These are phyloP conservation scores for Hirtodrosophila duncani DNA, from an alignment of 2,888 invertebrate species.

Conservation along the genomic window DNA sequence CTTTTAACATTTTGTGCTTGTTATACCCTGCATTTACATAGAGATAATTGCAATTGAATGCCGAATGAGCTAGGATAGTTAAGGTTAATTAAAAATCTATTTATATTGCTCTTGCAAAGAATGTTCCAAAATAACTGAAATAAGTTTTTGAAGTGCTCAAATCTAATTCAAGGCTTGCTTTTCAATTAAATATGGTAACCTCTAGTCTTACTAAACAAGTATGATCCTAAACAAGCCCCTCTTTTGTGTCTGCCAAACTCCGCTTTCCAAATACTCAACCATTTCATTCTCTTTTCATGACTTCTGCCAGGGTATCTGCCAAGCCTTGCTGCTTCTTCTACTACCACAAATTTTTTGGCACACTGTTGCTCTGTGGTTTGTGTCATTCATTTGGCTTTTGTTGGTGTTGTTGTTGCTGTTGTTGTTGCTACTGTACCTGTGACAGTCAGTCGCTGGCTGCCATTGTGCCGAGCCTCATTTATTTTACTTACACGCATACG, in stretches of 20 bases:
- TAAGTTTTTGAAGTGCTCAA: too few relatives aligned
- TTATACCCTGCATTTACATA: slow-evolving; percentile 1
- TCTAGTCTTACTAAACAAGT: too few relatives aligned
- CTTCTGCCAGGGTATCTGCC: slow-evolving; percentile 27
- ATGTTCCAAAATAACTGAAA: too few relatives aligned
- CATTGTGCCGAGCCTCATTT: slow-evolving; percentile 68
- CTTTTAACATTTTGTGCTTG: slow-evolving; percentile 20
- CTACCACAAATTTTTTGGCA: slow-evolving; percentile 18
- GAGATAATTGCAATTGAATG: too few relatives aligned
- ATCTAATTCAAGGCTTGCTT: too few relatives aligned
- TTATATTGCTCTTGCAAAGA: too few relatives aligned
- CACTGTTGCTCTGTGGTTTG: slow-evolving; percentile 68
- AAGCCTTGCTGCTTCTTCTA: slow-evolving; percentile 2
- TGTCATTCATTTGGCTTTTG: slow-evolving; percentile 72
- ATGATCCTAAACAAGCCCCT: too few relatives aligned
- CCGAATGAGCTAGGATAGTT: too few relatives aligned
- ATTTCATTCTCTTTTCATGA: not conserved
- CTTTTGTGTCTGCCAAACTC: too few relatives aligned
- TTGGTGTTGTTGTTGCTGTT: slow-evolving; percentile 52
- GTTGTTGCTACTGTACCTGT: slow-evolving; percentile 5
- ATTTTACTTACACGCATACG: slow-evolving; percentile 71
- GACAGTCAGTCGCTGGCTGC: slow-evolving; percentile 10
- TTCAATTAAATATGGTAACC: too few relatives aligned
- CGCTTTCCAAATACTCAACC: too few relatives aligned
- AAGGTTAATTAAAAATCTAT: too few relatives aligned